Base-by-base conservation (phyloP, 2,113 vertebrate genomes). In the Cephalopterus ornatus region DNA sequence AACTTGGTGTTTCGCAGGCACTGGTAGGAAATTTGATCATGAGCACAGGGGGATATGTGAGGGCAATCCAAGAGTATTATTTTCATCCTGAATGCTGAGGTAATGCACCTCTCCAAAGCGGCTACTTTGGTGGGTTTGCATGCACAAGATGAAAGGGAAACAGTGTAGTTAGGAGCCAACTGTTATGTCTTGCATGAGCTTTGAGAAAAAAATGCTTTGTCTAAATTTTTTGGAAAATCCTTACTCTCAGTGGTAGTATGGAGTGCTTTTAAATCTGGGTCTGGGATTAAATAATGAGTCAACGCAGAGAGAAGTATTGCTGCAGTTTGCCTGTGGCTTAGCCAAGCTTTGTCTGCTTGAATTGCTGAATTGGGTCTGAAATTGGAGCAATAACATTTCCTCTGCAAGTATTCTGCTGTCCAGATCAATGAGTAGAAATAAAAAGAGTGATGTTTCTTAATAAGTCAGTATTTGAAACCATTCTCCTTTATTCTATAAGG, bases 241-340 rank as follows among this genome's bases (percentile, higher is more conserved):
- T 88, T 85, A 63, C 55, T 86, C 50, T 41, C 49, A 65, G 55
- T 27, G 14, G 56, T 61, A 53, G 41, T 27, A 37, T 5, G 24
- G 59, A 56, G 7, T 70, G 73, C 44, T 86, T 88, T 94, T 75
- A 93, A 91, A 85, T 91, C 83, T 55, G 42, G 47, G 44, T 89
- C 39, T 93, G 68, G 76, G 83, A 71, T 86, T 86, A 91, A 91
- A 81, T 59, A 70, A 47, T 49, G 67, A 93, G 59, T 88, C 47
- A 87, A 87, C 73, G 84, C 76, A 71, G 95, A 80, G 80, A 63
- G 46, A 70, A 91, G 63, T 39, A 80, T 52, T 62, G 56, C 82
- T 88, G 85, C 73, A 77, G 56, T 86, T 84, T 78, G 72, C 72
- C 76, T 77, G 80, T 88, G 92, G 68, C 49, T 93, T 91, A 93